A percentile compares a stretch with the other conserved stretches of the same genome.
Evolutionary conservation across 2,797 vertebrate species (phyloP).

Genomic region (Vireo griseus): DNA sequence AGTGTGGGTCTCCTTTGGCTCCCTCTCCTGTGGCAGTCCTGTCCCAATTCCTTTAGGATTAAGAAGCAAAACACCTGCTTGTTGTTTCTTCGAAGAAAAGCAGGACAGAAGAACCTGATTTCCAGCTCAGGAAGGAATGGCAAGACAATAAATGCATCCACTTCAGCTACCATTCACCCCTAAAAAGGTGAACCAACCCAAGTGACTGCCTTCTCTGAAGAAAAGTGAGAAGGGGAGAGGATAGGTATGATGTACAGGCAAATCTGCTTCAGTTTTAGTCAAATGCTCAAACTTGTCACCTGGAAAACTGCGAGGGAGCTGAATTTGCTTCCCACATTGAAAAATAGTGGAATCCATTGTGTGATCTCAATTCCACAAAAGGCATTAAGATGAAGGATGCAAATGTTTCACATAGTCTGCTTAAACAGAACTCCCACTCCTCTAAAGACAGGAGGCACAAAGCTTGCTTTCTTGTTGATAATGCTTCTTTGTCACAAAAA

Average conservation of each 20-base stretch:
- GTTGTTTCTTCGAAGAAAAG: neutral
- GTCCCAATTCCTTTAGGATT: neutral
- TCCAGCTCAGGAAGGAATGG: neutral
- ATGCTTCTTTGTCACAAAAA: neutral
- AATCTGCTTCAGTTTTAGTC: neutral
- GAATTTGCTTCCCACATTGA: slow-evolving; percentile 42
- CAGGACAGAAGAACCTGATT: neutral
- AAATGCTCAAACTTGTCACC: slow-evolving; percentile 16
- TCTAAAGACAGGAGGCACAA: slow-evolving; percentile 7
- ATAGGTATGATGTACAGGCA: neutral
- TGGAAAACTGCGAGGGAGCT: neutral
- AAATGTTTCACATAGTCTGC: slow-evolving; percentile 52
- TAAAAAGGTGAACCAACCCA: neutral
- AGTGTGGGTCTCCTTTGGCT: neutral
- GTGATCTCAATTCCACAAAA: neutral
- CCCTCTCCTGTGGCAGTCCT: neutral
- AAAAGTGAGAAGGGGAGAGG: neutral
- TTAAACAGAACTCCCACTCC: slow-evolving; percentile 54
- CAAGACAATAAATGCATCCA: neutral
- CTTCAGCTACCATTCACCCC: neutral
- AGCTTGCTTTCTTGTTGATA: neutral
- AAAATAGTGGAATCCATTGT: neutral
- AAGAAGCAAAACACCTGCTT: neutral
- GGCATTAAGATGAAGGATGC: slow-evolving; percentile 31
- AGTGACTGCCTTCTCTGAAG: neutral